phyloP scores from a whole-genome alignment of 92 coral and sea anemone species.

The Blastomussa wellsi region DNA sequence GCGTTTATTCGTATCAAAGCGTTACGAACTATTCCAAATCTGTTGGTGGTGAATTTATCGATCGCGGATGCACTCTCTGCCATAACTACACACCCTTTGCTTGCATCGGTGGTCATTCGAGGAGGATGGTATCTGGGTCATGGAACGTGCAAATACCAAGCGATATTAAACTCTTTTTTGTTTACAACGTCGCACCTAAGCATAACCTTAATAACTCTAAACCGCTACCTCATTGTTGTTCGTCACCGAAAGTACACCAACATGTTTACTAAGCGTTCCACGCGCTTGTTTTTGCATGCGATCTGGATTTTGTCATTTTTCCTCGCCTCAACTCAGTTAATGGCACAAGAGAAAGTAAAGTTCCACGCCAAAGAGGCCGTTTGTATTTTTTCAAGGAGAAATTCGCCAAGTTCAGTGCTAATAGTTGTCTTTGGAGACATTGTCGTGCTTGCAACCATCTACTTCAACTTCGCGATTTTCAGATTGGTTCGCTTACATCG shows the following conservation, averaged over 20 bases:
- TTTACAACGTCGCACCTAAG: slow-evolving; percentile 22
- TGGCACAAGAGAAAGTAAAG: neutral
- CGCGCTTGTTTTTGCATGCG: neutral
- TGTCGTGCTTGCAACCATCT: neutral
- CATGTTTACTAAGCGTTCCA: neutral
- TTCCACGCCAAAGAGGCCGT: slow-evolving; percentile 25
- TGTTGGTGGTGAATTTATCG: slow-evolving; percentile 28
- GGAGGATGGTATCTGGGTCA: slow-evolving; percentile 21
- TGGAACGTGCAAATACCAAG: slow-evolving; percentile 26
- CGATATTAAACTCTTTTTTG: slow-evolving; percentile 21
- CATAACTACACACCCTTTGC: slow-evolving; percentile 18
- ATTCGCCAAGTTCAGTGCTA: neutral
- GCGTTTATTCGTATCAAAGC: slow-evolving; percentile 2
- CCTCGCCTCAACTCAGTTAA: neutral
- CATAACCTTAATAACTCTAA: slow-evolving; percentile 12
- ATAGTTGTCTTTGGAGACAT: slow-evolving; percentile 2
- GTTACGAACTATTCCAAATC: slow-evolving; percentile 17
- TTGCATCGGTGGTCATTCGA: slow-evolving; percentile 4
- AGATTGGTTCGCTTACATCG: slow-evolving; percentile 21
- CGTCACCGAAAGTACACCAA: slow-evolving; percentile 8
- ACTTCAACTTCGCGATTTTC: slow-evolving; percentile 6
- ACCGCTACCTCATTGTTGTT: slow-evolving; percentile 22
- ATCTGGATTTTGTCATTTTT: slow-evolving; percentile 5
- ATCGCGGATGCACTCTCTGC: slow-evolving; percentile 8
- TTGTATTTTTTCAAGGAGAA: slow-evolving; percentile 3